Conservation (phyloP, 2,797 vertebrate species). For the Tapera naevia region DNA sequence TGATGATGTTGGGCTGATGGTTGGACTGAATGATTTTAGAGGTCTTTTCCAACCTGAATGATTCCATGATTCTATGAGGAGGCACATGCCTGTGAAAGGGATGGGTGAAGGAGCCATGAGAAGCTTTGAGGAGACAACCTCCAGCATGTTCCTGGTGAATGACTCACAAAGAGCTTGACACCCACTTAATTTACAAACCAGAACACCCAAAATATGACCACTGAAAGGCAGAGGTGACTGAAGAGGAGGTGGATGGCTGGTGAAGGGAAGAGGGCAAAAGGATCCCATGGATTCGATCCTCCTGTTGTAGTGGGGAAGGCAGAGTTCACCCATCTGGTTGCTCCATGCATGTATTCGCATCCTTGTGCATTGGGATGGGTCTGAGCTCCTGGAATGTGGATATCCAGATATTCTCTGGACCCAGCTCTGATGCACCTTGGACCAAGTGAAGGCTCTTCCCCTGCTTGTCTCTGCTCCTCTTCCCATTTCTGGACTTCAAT, state of each 20-base stretch:
- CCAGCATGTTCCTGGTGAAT: neutral
- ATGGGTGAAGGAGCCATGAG: neutral
- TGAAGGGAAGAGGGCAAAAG: neutral
- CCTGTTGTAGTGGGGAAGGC: fast-evolving
- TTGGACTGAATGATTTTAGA: too few species aligned
- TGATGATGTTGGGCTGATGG: too few species aligned
- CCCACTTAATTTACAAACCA: neutral
- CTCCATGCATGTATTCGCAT: too few species aligned
- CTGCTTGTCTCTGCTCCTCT: neutral
- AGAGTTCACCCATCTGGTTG: too few species aligned
- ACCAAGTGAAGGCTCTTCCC: neutral
- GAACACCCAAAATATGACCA: neutral
- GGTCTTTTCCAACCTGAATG: too few species aligned
- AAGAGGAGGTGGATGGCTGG: neutral
- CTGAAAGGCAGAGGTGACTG: neutral
- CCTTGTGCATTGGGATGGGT: too few species aligned
- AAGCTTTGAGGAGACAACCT: neutral
- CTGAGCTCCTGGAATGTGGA: neutral
- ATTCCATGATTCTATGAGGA: neutral
- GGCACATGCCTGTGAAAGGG: fast-evolving
- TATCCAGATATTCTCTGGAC: neutral
- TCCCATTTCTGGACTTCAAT: neutral
- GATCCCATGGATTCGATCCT: neutral
- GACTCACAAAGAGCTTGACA: neutral
- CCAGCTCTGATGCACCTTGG: fast-evolving